These are phyloP conservation scores for Eristalis arbustorum DNA, from an alignment of 2,888 invertebrate species.

Conservation along the genomic window DNA sequence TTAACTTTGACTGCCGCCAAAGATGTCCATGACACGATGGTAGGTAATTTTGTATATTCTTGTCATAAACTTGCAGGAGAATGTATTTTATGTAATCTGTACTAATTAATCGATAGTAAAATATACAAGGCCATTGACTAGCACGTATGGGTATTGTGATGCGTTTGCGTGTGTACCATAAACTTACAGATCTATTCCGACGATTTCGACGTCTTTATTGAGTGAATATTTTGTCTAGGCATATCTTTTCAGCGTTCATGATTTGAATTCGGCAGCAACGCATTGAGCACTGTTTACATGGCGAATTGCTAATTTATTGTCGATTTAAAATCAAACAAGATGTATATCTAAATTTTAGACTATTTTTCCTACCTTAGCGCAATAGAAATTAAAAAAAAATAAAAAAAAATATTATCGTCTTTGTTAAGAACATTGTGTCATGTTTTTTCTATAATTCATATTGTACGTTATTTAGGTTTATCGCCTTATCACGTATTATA, in stretches of 20 bases:
- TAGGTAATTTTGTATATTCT: background rate
- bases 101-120: background rate
- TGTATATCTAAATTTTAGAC: too few relatives aligned
- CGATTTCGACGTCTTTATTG: background rate
- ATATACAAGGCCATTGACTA: background rate
- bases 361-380: too few relatives aligned
- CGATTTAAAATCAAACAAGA: too few relatives aligned
- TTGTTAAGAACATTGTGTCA: too few relatives aligned
- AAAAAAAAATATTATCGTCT: too few relatives aligned
- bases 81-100: background rate
- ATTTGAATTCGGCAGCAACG: background rate
- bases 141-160: background rate
- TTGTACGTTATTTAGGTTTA: too few relatives aligned
- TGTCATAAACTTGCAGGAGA: background rate
- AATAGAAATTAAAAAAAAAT: too few relatives aligned
- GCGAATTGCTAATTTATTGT: too few relatives aligned
- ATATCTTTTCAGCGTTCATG: background rate
- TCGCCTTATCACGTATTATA: too few relatives aligned
- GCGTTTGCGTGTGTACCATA: background rate
- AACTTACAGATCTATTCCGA: background rate
- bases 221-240: background rate
- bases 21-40: background rate
- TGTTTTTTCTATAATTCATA: too few relatives aligned
- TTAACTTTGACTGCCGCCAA: background rate
- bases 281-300: too few relatives aligned